These are phyloP conservation scores for Tamandua tetradactyla DNA, from an alignment of 2,797 vertebrate species.

Conservation along the genomic window DNA sequence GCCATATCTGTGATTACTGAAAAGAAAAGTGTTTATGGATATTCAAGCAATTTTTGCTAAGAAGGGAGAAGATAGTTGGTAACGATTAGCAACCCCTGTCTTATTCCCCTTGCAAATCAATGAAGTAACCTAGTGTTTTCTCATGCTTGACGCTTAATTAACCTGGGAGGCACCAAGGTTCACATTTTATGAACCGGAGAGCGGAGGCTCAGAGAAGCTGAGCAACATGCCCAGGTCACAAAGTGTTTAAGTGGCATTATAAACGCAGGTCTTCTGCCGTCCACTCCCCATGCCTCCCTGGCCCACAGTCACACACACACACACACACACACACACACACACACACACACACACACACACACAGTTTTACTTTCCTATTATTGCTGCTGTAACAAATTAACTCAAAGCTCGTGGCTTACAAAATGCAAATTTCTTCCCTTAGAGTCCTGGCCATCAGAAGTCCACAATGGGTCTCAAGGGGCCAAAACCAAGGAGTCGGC, in stretches of 20 bases:
- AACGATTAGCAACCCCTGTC: not conserved
- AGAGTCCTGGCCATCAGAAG: not conserved
- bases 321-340: fast-evolving
- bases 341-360: no score
- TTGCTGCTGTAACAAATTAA: not conserved
- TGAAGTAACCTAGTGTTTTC: not conserved
- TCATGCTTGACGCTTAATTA: not conserved
- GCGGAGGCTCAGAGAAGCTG: no score
- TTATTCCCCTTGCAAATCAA: not conserved
- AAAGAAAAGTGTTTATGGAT: not conserved
- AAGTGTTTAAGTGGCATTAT: fast-evolving
- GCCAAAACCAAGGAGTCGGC: not conserved
- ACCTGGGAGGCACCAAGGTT: fast-evolving
- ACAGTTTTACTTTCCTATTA: fast-evolving
- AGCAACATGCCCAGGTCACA: no score
- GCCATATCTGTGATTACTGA: not conserved
- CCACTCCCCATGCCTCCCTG: fast-evolving
- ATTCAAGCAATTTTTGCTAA: not conserved
- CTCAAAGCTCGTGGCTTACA: not conserved
- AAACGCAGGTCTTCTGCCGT: not conserved
- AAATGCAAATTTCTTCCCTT: fast-evolving
- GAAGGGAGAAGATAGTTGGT: not conserved
- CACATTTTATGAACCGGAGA: not conserved
- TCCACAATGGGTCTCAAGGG: fast-evolving
- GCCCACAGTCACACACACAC: fast-evolving